Evolutionary conservation across 2,113 vertebrate genomes (phyloP).

Genomic region (Cynoglossus semilaevis): DNA sequence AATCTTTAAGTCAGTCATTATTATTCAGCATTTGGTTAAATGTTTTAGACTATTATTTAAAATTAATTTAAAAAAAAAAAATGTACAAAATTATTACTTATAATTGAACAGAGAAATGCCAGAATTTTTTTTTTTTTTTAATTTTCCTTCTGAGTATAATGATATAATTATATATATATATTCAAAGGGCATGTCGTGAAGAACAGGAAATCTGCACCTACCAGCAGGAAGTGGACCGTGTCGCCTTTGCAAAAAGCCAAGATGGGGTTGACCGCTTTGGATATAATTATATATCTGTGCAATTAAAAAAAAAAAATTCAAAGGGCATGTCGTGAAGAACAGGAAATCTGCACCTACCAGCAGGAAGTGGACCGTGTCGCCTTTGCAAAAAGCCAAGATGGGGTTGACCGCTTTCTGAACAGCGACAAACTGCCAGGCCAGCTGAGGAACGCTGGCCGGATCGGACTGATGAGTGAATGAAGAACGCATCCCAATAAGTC

Average conservation of each 20-base stretch:
- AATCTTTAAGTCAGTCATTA: neutral
- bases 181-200: too few relatives aligned
- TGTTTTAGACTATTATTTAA: too few relatives aligned
- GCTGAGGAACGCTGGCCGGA: slow-evolving; percentile 90
- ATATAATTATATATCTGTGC: too few relatives aligned
- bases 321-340: too few relatives aligned
- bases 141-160: too few relatives aligned
- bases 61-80: too few relatives aligned
- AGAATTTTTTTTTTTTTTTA: too few relatives aligned
- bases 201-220: slow-evolving; percentile 68
- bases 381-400: slow-evolving; percentile 94
- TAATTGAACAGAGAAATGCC: too few relatives aligned
- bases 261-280: slow-evolving; percentile 87
- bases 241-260: slow-evolving; percentile 96
- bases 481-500: neutral
- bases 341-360: slow-evolving; percentile 79
- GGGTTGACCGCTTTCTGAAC: slow-evolving; percentile 88
- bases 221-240: slow-evolving; percentile 90
- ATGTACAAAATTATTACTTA: too few relatives aligned
- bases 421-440: slow-evolving; percentile 95
- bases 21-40: neutral
- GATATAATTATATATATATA: too few relatives aligned
- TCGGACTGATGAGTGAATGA: slow-evolving; percentile 79
- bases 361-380: slow-evolving; percentile 91
- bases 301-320: too few relatives aligned